Conservation (phyloP, 2,888 invertebrate species). For the Frankliniella intonsa region DNA sequence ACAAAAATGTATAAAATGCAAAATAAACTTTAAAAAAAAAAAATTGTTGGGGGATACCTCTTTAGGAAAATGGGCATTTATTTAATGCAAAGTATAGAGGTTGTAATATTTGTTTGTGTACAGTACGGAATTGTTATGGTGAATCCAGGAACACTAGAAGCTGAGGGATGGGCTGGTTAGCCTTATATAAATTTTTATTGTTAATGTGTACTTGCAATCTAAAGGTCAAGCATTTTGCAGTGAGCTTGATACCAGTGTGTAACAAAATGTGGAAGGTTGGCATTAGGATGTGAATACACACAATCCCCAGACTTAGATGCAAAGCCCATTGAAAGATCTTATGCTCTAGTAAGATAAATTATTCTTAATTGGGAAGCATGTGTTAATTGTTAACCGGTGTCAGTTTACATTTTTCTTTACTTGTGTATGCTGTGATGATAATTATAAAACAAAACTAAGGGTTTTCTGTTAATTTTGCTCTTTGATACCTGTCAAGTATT, state of each 20-base stretch:
- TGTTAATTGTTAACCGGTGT: neutral
- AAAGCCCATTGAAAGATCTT: neutral
- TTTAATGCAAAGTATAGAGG: constrained; percentile 91
- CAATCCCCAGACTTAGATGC: neutral
- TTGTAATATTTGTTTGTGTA: constrained; percentile 50
- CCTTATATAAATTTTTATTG: neutral
- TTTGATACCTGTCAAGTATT: constrained; percentile 20
- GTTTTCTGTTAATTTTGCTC: neutral
- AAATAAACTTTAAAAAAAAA: neutral
- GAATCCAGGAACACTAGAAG: constrained; percentile 13
- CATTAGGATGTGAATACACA: neutral
- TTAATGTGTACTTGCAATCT: constrained; percentile 3
- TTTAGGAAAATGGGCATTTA: constrained; percentile 77
- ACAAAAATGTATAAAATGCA: constrained; percentile 43
- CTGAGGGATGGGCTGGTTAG: constrained; percentile 13
- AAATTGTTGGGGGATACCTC: constrained; percentile 41
- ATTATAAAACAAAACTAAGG: neutral
- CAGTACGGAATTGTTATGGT: constrained; percentile 25
- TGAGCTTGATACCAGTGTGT: neutral
- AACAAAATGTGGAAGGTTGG: neutral
- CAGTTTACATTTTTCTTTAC: neutral
- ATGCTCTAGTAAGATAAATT: neutral
- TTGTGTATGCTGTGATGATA: constrained; percentile 14
- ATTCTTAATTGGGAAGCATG: neutral
- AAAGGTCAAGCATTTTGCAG: neutral